Base-by-base conservation (phyloP, 2,888 invertebrate species). In the Drosophila acutilabella region DNA sequence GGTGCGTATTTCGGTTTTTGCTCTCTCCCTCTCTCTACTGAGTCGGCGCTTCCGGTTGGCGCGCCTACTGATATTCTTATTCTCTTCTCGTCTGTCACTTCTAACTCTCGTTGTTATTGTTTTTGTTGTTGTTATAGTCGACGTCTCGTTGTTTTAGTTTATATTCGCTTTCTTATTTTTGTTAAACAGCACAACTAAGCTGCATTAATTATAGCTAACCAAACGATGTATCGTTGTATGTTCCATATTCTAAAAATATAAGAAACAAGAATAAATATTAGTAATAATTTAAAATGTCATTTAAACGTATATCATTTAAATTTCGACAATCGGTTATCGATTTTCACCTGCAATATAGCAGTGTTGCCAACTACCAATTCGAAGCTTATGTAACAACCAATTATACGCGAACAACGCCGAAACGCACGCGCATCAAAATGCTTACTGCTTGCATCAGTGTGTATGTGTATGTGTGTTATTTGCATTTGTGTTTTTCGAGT, bases 221-320 rank as follows among this genome's bases (percentile, higher is more conserved):
- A 56, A 79, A 67, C 64, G 50, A 75, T 56, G 44, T 44, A 87
- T 88, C 85, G 84, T 77, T 88, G 78, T 70, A 70, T 65, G 14
- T 73, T 82, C 73, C 75, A 80, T 77, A 74, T 74, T 66, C 85
- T 85, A 69, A 3, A 88, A 87, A 2, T 60, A 50, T 40, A 42
- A 41, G n/a, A 40, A 10, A 38, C 6, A 40, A 47, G 23, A 26
- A 18, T 18, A 40, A 36, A 47, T 40, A 11, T 20, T 42, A 8
- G 13, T 40, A 16, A 42, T 14, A 18, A 10, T 33, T 16, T 14
- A 44, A 42, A n/a, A 7, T 18, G 20, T 47, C 10, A 4, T 23
- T 41, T 16, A 40, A 23, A 23, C 20, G 33, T 44, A 11, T 11
- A 13, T n/a, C 1, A 14, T 23, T 41, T 18, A 40, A 2, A 40